phyloP scores from a whole-genome alignment of 1,140 invertebrate species.

The Aphidius gifuensis region DNA sequence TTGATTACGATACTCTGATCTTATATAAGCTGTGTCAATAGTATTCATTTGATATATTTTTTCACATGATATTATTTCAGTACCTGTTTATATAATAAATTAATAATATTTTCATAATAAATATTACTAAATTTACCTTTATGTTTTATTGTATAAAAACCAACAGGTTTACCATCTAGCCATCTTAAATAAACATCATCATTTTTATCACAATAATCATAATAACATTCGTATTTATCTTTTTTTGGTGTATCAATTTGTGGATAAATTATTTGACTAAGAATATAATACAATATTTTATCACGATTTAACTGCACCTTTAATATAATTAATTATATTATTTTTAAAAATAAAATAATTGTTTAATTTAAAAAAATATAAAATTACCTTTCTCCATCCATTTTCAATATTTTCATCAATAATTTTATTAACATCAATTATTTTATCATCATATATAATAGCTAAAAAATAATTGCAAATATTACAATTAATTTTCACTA shows the following conservation, averaged over 20 bases:
- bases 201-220: constrained; percentile 25
- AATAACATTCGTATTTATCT: constrained; percentile 30
- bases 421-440: constrained; percentile 27
- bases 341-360: not conserved
- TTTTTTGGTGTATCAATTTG: constrained; percentile 27
- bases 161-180: constrained; percentile 28
- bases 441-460: constrained; percentile 21
- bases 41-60: constrained; percentile 29
- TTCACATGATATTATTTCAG: constrained; percentile 22
- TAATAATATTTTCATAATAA: constrained; percentile 1
- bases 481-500: constrained; percentile 27
- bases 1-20: constrained; percentile 30
- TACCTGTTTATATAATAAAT: constrained; percentile 24
- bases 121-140: constrained; percentile 25
- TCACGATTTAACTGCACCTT: constrained; percentile 28
- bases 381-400: constrained; percentile 27
- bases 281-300: constrained; percentile 30
- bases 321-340: not conserved
- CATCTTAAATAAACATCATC: constrained; percentile 31
- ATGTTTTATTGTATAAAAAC: constrained; percentile 35
- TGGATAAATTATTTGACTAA: constrained; percentile 33
- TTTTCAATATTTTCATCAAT: constrained; percentile 21
- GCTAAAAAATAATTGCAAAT: constrained; percentile 25
- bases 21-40: constrained; percentile 33
- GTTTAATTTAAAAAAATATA: not conserved